Evolutionary conservation across 1,140 invertebrate genomes (phyloP).

Genomic region (Daktulosphaira vitifoliae): DNA sequence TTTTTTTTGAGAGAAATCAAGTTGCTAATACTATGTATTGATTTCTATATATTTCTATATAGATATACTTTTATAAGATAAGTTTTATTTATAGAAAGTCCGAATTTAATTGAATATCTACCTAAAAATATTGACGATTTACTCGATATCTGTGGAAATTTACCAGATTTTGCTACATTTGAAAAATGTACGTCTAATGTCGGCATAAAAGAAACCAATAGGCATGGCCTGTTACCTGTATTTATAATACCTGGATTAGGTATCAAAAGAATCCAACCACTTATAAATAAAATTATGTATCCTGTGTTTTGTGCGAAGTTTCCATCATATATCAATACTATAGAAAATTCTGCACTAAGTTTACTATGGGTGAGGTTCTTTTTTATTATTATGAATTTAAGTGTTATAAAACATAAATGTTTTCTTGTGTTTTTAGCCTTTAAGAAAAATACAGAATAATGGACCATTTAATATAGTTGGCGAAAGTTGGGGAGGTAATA

Average conservation of each 20-base stretch:
- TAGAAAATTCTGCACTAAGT: constrained; percentile 9
- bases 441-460: constrained; percentile 34
- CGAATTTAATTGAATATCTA: constrained; percentile 1
- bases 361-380: constrained; percentile 28
- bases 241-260: constrained; percentile 33
- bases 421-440: constrained; percentile 7
- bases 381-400: too few species aligned
- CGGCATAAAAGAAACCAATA: neutral
- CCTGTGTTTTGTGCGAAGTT: constrained; percentile 33
- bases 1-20: too few species aligned
- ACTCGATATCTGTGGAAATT: neutral
- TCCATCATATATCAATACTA: neutral
- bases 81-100: neutral
- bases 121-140: neutral
- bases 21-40: too few species aligned
- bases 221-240: constrained; percentile 13
- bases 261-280: neutral
- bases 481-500: constrained; percentile 36
- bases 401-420: too few species aligned
- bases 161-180: constrained; percentile 18
- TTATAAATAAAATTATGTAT: constrained; percentile 27
- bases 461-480: constrained; percentile 36
- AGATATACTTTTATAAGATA: too few species aligned
- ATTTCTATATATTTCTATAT: too few species aligned
- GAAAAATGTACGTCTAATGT: constrained; percentile 15